Base-by-base conservation (phyloP, 2,797 vertebrate genomes). In the Aeoliscus strigatus region DNA sequence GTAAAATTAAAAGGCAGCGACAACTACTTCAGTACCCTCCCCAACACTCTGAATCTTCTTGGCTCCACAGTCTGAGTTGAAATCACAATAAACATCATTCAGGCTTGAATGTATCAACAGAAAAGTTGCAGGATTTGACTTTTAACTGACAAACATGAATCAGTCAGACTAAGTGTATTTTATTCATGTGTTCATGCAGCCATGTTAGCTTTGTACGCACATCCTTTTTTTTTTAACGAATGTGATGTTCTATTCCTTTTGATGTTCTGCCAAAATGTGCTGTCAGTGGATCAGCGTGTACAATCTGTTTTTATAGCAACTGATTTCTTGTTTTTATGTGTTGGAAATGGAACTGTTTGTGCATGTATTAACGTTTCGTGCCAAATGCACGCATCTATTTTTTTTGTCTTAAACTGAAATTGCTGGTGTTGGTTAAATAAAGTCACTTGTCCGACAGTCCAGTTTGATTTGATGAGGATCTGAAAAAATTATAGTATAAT, bases 211-310 rank as follows among this genome's bases (percentile, higher is more conserved):
- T 10, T 4, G 0, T n/a, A 56, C 0, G 33, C 53, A 56, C 50
- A n/a, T n/a, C n/a, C n/a, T n/a, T n/a, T n/a, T n/a, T 39, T 39
- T 26, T 18, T 25, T 9, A 17, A 53, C 28, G 28, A 66, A 49
- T 47, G 58, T 58, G n/a, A 44, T 15, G 27, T 61, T 57, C 59
- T 45, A 46, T 53, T 67, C 30, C 15, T 27, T 49, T 42, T 30
- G 43, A 55, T 39, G 31, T 17, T 26, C 31, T 39, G 45, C 27
- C 41, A 27, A 27, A 23, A 18, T 34, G 35, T 62, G 54, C 35
- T 52, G 17, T 35, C 47, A 27, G 43, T 42, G 11, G 7, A 26
- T 9, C 3, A 16, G 1, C 10, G n/a, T n/a, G n/a, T n/a, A n/a
- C n/a, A n/a, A n/a, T n/a, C n/a, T n/a, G n/a, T n/a, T n/a, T n/a